Base-by-base conservation (phyloP, 2,113 vertebrate genomes). In the Aythya baeri region DNA sequence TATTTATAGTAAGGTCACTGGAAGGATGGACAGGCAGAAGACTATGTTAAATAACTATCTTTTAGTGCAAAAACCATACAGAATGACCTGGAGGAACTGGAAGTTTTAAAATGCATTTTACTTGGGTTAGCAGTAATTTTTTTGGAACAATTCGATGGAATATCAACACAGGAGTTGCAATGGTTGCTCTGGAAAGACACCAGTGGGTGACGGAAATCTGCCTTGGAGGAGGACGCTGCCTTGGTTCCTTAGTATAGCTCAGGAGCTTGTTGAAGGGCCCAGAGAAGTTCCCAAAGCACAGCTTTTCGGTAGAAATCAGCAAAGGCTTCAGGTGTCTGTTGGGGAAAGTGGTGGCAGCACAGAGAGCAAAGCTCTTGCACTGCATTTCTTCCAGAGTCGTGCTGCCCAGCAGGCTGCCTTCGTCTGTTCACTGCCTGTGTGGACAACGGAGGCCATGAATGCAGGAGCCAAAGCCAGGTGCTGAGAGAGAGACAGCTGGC, bases 231-330 rank as follows among this genome's bases (percentile, higher is more conserved):
- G 10, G 23, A 18, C 17, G 36, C 44, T 81, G 44, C 41, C 81
- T 54, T 23, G 4, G 6, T 0, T 84, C 29, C 38, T 0, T 0
- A 22, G 52, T 6, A 13, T 25, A 4, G 13, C 27, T 61, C 68
- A 73, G 73, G 38, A 76, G 25, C 32, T 50, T 13, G 15, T 50
- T 49, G 17, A 34, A 84, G 46, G 55, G 22, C 55, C 77, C 36
- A 41, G 46, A 70, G 50, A 58, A 41, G 49, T 74, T 62, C 50
- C 44, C 41, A 49, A 34, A 62, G 34, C 44, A 32, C 13, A 44
- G 36, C 16, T 68, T 70, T 16, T 61, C 0, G 0, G 4, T 5
- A 8, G 43, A 63, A 52, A 41, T 67, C 76, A 46, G 23, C 13
- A 12, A 21, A 16, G 21, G 32, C n/a, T 54, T 78, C 26, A 25